Percentiles rank a stretch among this genome's conserved stretches.
phyloP scores from a whole-genome alignment of 2,113 vertebrate genomes.

The Poecile atricapillus region DNA sequence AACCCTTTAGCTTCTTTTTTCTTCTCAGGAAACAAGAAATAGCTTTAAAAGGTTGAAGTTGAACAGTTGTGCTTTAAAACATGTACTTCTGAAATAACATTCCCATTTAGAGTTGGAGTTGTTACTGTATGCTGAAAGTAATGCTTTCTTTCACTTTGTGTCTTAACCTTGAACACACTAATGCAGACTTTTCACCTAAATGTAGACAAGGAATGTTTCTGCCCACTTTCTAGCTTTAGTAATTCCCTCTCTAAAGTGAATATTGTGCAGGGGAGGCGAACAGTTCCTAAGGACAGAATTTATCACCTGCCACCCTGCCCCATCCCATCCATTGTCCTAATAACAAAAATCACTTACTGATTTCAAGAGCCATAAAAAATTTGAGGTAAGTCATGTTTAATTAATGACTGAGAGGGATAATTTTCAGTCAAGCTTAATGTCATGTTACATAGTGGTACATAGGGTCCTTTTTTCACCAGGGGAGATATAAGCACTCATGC shows the following conservation, averaged over 20 bases:
- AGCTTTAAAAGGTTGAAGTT: neutral
- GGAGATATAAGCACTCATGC: neutral
- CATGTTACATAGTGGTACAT: neutral
- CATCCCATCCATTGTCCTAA: neutral
- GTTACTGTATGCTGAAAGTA: neutral
- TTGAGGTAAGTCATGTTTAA: neutral
- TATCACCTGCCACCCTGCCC: neutral
- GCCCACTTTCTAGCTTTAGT: neutral
- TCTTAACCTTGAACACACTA: neutral
- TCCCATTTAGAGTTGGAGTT: neutral
- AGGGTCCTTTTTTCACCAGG: neutral
- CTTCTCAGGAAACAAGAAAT: neutral
- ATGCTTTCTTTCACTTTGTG: neutral
- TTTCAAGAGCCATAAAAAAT: neutral
- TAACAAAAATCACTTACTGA: neutral
- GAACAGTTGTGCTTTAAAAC: neutral
- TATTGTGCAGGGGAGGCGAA: accelerated
- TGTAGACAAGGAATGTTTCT: neutral
- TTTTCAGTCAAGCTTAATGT: neutral
- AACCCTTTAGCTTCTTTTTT: neutral
- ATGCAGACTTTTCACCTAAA: neutral
- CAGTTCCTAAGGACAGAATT: neutral
- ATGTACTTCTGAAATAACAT: neutral
- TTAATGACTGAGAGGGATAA: neutral
- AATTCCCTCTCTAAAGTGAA: neutral